phyloP scores from a whole-genome alignment of 2,888 invertebrate genomes.

The Crioceris asparagi region DNA sequence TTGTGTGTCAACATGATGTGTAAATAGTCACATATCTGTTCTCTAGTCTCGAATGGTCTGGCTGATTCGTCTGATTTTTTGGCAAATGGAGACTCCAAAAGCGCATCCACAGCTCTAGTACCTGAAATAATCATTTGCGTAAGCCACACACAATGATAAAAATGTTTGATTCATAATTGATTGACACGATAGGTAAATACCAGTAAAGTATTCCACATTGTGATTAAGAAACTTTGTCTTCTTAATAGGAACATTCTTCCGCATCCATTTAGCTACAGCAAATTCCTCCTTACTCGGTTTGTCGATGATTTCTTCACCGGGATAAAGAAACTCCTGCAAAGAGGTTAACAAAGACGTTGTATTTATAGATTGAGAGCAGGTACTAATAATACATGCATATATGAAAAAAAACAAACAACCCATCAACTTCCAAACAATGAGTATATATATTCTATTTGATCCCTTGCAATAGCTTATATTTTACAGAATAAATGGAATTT shows the following conservation, averaged over 20 bases:
- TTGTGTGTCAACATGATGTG: constrained; percentile 84
- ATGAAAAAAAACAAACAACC: too few species aligned
- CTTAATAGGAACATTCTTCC: constrained; percentile 86
- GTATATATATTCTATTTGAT: too few species aligned
- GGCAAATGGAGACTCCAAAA: constrained; percentile 86
- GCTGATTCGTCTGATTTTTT: constrained; percentile 41
- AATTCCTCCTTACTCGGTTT: constrained; percentile 87
- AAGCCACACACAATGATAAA: too few species aligned
- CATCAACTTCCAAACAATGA: too few species aligned
- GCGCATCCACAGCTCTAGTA: constrained; percentile 80
- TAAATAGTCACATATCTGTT: constrained; percentile 68
- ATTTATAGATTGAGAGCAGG: too few species aligned
- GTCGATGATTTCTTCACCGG: constrained; percentile 46
- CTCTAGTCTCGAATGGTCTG: constrained; percentile 64
- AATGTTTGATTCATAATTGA: too few species aligned
- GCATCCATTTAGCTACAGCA: constrained; percentile 86
- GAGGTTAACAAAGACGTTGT: constrained; percentile 5
- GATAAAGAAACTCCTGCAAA: constrained; percentile 38
- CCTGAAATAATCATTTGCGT: constrained; percentile 37
- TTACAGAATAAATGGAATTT: too few species aligned
- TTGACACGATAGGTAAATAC: too few species aligned
- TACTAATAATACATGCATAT: too few species aligned
- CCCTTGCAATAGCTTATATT: too few species aligned
- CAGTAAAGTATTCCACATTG: constrained; percentile 93
- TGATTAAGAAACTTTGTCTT: constrained; percentile 94